A percentile compares a stretch with the other conserved stretches of the same genome.
Conservation (phyloP, 2,113 vertebrate genomes). For the Daboia siamensis region DNA sequence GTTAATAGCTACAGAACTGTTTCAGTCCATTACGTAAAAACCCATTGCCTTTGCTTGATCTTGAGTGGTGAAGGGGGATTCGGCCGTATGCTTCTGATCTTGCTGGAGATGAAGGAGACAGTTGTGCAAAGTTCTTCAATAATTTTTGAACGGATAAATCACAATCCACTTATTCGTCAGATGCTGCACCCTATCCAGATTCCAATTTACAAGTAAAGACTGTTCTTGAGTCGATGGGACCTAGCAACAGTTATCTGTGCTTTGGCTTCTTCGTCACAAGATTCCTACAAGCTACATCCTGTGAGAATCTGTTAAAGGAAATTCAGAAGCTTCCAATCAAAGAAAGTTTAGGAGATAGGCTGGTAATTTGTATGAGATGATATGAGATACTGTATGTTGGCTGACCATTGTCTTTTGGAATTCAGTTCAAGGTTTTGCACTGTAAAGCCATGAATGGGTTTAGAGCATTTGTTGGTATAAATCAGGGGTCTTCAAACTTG, state of each 20-base stretch:
- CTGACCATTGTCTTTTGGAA: neutral
- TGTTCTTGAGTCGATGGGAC: neutral
- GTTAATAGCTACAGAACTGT: conserved; percentile 20
- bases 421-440: neutral
- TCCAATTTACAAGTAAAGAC: neutral
- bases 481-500: too few relatives aligned
- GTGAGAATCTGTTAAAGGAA: neutral
- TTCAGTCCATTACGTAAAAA: conserved; percentile 10
- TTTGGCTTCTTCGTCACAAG: neutral
- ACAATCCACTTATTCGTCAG: neutral
- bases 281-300: neutral
- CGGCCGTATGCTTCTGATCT: neutral
- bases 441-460: neutral
- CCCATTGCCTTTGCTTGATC: neutral
- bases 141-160: neutral
- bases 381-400: neutral
- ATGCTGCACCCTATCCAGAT: neutral
- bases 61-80: neutral
- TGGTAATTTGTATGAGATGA: neutral
- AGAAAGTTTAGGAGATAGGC: neutral
- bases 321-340: neutral
- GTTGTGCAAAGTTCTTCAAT: neutral
- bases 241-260: neutral
- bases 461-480: too few relatives aligned
- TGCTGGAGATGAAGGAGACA: neutral